Base-by-base conservation (phyloP, 2,797 vertebrate species). In the Phaenicophaeus curvirostris region DNA sequence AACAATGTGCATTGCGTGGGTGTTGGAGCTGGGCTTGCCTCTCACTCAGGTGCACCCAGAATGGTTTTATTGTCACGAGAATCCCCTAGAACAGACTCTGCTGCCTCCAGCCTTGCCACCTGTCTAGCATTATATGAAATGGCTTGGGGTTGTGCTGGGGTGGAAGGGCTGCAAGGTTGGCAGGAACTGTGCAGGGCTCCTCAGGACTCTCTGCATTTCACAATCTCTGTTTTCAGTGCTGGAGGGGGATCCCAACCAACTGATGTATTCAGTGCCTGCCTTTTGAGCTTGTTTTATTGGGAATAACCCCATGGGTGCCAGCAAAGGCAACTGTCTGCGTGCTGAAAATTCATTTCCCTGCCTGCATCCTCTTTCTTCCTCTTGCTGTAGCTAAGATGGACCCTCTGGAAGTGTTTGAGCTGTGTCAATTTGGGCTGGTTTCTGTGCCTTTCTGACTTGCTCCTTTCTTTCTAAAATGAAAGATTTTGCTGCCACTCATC, bases 1-100 rank as follows among this genome's bases (percentile, higher is more conserved):
- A 69, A 42, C 0, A 2, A 11, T 9, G 11, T 2, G 1, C 37
- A 35, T n/a, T 23, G 30, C 13, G 10, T 3, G 20, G 16, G 67
- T 21, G 44, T 28, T 31, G 41, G 55, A 57, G 68, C 59, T 31
- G 69, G 65, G 42, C 35, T 78, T n/a, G 37, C 20, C 24, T 24
- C 50, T 75, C 31, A 7, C 19, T 25, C 31, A 2, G 71, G 27
- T 42, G 21, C 19, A 4, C 19, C 31, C 27, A 80, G 15, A 16
- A 25, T 25, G 9, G 7, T 80, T 76, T 46, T 33, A 6, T 14
- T 19, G 55, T 10, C 15, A 4, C 0, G 25, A 74, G 48, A 51
- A 55, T 35, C 18, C 33, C 23, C 8, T 59, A 27, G 39, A 24
- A 44, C 35, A 89, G 15, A 8, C 46, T 27, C 46, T n/a, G 17